A percentile compares a stretch with the other conserved stretches of the same genome.
Conservation (phyloP, 2,113 vertebrate species). For the Garra rufa region DNA sequence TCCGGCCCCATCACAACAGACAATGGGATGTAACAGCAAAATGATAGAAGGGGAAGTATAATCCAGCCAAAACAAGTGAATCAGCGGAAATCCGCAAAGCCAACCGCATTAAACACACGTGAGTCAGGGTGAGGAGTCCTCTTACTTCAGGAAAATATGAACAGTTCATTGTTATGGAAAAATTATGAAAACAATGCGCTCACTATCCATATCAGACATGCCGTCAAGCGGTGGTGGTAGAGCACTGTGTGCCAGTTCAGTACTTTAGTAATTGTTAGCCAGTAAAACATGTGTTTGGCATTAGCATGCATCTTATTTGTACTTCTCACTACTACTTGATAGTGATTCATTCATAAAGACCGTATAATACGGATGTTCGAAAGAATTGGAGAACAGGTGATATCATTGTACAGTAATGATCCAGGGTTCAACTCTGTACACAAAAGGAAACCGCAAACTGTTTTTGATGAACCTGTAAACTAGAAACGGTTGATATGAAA, state of each 20-base stretch:
- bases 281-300: neutral
- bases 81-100: constrained; percentile 11
- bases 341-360: neutral
- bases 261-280: neutral
- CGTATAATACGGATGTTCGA: neutral
- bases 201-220: constrained; percentile 16
- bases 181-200: constrained; percentile 30
- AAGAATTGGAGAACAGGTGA: neutral
- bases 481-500: constrained; percentile 46
- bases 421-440: neutral
- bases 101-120: neutral
- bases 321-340: constrained; percentile 7
- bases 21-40: constrained; percentile 29
- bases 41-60: constrained; percentile 15
- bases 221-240: too few species aligned
- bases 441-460: constrained; percentile 44
- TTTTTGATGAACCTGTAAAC: constrained; percentile 32
- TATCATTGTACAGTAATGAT: neutral
- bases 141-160: constrained; percentile 45
- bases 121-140: constrained; percentile 11
- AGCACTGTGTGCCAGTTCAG: too few species aligned
- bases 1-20: neutral
- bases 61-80: constrained; percentile 39
- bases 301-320: neutral
- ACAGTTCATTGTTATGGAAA: constrained; percentile 35